A percentile compares a stretch with the other conserved stretches of the same genome.
phyloP scores from a whole-genome alignment of 2,888 invertebrate genomes.

The Epinotia bilunana region DNA sequence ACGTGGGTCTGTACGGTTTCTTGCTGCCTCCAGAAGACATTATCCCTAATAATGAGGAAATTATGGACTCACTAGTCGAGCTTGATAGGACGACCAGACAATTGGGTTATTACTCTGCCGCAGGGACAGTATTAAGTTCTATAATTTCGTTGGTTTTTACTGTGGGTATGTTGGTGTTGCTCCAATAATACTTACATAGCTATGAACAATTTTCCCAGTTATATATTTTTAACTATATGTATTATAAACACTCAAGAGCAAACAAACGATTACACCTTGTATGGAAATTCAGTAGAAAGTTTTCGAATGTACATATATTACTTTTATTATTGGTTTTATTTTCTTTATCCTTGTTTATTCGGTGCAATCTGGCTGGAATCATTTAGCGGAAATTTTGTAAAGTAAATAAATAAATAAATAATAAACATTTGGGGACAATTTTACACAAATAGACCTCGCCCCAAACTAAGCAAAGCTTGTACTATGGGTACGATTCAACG shows the following conservation, averaged over 20 bases:
- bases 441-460: no score
- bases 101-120: conserved; percentile 58
- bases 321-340: not conserved
- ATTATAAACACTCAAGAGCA: not conserved
- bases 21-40: conserved; percentile 80
- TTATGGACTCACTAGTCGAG: conserved; percentile 69
- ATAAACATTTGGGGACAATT: no score
- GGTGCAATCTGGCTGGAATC: not conserved
- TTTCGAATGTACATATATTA: no score
- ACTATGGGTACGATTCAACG: no score
- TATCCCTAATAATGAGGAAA: conserved; percentile 73
- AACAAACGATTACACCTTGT: no score
- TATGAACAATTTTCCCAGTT: not conserved
- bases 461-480: no score
- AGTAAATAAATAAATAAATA: no score
- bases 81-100: conserved; percentile 61
- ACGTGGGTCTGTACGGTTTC: conserved; percentile 82
- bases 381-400: not conserved
- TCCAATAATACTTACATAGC: conserved; percentile 22
- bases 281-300: no score
- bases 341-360: not conserved
- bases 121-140: conserved; percentile 45
- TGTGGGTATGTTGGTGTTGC: conserved; percentile 47
- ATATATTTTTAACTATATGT: not conserved
- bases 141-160: conserved; percentile 48